Conservation (phyloP, 2,113 vertebrate species). For the Rhinogobius similis region DNA sequence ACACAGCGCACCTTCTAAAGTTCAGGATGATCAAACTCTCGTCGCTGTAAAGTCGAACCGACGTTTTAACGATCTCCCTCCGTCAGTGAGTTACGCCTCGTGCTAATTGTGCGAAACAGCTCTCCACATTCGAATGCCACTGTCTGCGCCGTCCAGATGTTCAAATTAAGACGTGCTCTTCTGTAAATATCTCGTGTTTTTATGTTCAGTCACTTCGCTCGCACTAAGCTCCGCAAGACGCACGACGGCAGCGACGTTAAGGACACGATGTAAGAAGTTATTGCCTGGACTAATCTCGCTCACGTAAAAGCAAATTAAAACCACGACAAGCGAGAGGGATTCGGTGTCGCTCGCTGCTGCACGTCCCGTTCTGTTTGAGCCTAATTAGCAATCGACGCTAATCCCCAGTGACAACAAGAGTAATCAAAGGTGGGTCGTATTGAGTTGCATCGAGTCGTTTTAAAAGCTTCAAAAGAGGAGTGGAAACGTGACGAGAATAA, state of each 20-base stretch:
- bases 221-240: constrained; percentile 23
- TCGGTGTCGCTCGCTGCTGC: too few species aligned
- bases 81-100: constrained; percentile 6
- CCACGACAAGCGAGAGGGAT: constrained; percentile 23
- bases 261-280: constrained; percentile 11
- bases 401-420: not conserved
- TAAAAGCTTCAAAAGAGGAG: too few species aligned
- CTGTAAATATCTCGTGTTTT: constrained; percentile 59
- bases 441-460: too few species aligned
- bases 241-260: constrained; percentile 5
- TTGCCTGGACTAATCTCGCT: constrained; percentile 6
- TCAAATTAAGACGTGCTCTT: constrained; percentile 9
- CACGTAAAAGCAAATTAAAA: constrained; percentile 39
- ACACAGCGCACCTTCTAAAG: not conserved
- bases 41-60: not conserved
- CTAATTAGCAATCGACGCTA: not conserved
- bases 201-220: constrained; percentile 40
- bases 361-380: constrained; percentile 20
- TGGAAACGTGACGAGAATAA: too few species aligned
- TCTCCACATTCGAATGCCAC: constrained; percentile 14
- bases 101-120: constrained; percentile 11
- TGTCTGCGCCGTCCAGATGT: constrained; percentile 8
- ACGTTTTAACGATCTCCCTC: constrained; percentile 7
- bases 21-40: not conserved
- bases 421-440: not conserved